Evolutionary conservation across 1,140 invertebrate genomes (phyloP).

Genomic region (Leguminivora glycinivorella): DNA sequence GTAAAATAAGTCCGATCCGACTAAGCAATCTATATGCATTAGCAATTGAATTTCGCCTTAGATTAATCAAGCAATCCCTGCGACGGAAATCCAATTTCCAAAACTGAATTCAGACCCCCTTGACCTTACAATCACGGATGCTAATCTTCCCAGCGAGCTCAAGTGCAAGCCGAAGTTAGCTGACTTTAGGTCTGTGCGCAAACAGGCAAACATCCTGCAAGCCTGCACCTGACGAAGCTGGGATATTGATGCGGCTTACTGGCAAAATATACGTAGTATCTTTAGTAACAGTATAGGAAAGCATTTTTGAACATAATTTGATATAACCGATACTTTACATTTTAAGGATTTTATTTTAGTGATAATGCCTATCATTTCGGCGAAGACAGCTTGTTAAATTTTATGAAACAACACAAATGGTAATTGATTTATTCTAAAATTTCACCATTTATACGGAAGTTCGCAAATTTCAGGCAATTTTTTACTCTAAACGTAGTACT

Average conservation of each 20-base stretch:
- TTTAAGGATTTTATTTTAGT: too few species aligned
- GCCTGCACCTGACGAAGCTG: constrained; percentile 50
- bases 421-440: too few species aligned
- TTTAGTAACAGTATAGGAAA: too few species aligned
- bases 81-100: constrained; percentile 30
- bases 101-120: constrained; percentile 33
- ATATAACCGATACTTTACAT: too few species aligned
- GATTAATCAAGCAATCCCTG: constrained; percentile 17
- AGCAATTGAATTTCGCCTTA: not conserved
- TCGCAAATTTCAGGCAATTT: too few species aligned
- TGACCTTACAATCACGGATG: constrained; percentile 51
- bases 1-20: too few species aligned
- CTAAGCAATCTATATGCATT: not conserved
- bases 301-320: too few species aligned
- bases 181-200: constrained; percentile 57
- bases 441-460: too few species aligned
- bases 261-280: not conserved
- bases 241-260: constrained; percentile 18
- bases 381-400: too few species aligned
- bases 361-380: too few species aligned
- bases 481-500: too few species aligned
- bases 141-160: constrained; percentile 51
- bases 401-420: not conserved
- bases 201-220: constrained; percentile 56
- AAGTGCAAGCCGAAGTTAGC: constrained; percentile 50